phyloP scores from a whole-genome alignment of 2,797 vertebrate species.

The Poecile montanus region DNA sequence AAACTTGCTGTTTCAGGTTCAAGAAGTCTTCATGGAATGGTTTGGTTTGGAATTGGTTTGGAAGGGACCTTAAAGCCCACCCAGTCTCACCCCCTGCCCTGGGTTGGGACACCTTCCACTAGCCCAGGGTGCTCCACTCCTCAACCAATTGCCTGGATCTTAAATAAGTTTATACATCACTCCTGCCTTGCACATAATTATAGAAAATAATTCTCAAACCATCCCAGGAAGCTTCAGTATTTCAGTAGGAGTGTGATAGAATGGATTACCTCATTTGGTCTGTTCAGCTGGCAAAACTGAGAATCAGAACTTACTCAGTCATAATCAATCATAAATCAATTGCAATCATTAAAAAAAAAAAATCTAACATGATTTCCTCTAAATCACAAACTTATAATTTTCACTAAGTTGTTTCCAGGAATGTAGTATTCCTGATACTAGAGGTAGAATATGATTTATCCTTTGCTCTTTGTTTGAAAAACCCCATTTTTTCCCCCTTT shows the following conservation, averaged over 20 bases:
- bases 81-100: not conserved
- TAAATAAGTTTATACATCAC: not conserved
- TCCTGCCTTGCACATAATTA: not conserved
- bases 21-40: not conserved
- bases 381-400: not conserved
- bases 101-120: not conserved
- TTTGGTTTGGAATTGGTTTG: not conserved
- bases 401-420: not conserved
- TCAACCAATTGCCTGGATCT: not conserved
- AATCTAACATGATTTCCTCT: not conserved
- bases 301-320: not conserved
- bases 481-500: rapidly evolving
- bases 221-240: not conserved
- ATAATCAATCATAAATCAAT: not conserved
- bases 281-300: not conserved
- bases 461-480: not conserved
- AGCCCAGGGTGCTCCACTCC: rapidly evolving
- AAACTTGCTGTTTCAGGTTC: not conserved
- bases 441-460: not conserved
- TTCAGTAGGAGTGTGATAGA: not conserved
- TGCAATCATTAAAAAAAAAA: not conserved
- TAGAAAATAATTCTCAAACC: not conserved
- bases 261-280: not conserved
- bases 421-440: not conserved
- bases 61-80: not conserved